Evolutionary conservation across 2,797 vertebrate species (phyloP), one percentile per base, ranked within the genome.

Genomic region (Argyrosomus regius): DNA sequence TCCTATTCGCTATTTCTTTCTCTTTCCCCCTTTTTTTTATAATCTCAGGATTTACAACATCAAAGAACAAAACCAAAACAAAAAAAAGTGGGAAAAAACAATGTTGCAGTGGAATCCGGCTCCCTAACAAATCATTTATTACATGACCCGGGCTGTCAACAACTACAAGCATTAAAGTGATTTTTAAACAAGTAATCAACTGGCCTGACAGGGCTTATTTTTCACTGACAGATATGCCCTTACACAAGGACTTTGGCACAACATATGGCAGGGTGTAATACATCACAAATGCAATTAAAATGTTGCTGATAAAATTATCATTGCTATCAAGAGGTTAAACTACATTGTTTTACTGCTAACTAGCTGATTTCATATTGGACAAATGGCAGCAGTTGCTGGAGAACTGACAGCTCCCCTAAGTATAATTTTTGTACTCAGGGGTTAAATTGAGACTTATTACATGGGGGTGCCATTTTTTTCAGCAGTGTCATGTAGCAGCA

Each of bases 281-380:
- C 69, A 90, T 92, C 83, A 88, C 28, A 54, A 43, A 77, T 9
- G 26, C 83, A 87, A 81, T 91, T 90, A 84, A 90, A 87, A 77
- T 64, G 64, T 76, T 39, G 35, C 35, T 39, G 35, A 39, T 39
- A 0, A 39, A 39, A 39, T 39, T 72, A 87, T 84, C 56, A 82
- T 68, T 78, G 62, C 78, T 72, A 88, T 84, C 78, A 74, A 63
- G 77, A 88, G 80, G 80, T 84, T 85, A 83, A 89, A 84, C 53
- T 65, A 58, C 70, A 63, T 17, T 68, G 45, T 56, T 89, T 82
- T 80, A 82, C 74, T 62, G 65, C 68, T 75, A 86, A 88, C 66
- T 66, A 80, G 74, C 70, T 73, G 45, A 45, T 83, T 87, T 83
- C 49, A 78, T 53, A 76, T 43, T 72, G 52, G 22, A 78, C 80